A percentile compares a stretch with the other conserved stretches of the same genome.
phyloP scores from a whole-genome alignment of 2,888 invertebrate species.

The Podabrus alpinus region DNA sequence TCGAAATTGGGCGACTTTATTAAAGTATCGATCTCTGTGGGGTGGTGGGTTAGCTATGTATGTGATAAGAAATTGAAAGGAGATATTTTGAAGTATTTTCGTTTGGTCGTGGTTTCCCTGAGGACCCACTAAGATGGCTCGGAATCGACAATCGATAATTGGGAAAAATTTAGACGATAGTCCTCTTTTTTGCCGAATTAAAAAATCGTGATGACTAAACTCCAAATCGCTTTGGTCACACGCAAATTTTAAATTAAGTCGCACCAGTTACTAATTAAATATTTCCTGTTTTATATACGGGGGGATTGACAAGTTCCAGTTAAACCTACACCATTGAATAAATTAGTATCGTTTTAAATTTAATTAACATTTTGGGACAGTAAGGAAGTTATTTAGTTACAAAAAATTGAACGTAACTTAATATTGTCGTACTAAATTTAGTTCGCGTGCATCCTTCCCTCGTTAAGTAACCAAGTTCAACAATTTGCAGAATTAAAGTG shows the following conservation, averaged over 20 bases:
- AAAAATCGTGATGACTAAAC: neutral
- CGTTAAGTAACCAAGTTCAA: neutral
- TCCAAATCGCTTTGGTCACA: neutral
- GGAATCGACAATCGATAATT: neutral
- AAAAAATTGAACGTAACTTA: neutral
- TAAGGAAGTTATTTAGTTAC: neutral
- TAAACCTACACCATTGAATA: neutral
- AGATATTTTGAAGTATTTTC: neutral
- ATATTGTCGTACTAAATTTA: neutral
- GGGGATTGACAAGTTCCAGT: neutral
- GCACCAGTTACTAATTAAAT: conserved; percentile 1
- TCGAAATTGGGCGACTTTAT: neutral
- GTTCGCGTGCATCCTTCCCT: neutral
- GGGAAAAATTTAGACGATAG: neutral
- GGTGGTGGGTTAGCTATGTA: no score
- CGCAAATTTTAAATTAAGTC: neutral
- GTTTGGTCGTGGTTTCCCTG: neutral
- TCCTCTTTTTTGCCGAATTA: neutral
- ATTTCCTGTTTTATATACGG: neutral
- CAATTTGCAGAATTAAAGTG: neutral
- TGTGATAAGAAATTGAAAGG: neutral
- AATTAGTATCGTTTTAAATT: neutral
- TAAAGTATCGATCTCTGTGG: neutral
- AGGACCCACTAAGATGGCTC: neutral
- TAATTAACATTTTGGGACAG: neutral